These are phyloP conservation scores for Toxonevra muliebris DNA, from an alignment of 2,888 invertebrate genomes.

Conservation along the genomic window DNA sequence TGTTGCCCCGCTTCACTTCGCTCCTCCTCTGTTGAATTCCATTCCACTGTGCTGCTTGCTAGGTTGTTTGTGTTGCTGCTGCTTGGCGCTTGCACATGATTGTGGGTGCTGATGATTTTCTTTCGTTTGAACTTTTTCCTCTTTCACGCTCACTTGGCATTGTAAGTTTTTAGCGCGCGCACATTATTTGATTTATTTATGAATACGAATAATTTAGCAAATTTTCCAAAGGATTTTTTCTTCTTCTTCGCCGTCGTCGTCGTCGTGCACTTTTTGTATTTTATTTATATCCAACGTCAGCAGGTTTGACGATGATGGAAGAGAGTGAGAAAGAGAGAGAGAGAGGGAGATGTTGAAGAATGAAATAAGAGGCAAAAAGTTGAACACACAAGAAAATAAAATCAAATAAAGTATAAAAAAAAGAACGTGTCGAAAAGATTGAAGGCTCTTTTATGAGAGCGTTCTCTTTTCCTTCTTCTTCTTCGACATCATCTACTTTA, in stretches of 20 bases:
- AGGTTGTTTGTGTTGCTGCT: too few species aligned
- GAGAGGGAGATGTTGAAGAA: neutral
- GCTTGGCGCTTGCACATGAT: neutral
- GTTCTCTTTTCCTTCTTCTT: too few species aligned
- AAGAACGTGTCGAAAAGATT: neutral
- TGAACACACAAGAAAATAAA: neutral
- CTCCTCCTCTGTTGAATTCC: too few species aligned
- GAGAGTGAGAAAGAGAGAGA: constrained; percentile 1
- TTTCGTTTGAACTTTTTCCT: constrained; percentile 24
- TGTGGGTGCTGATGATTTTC: neutral
- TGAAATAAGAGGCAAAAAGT: neutral
- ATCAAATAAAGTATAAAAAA: neutral
- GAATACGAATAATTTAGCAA: constrained; percentile 51
- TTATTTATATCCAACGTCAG: constrained; percentile 23
- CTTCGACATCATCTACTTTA: neutral
- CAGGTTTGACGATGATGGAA: constrained; percentile 27
- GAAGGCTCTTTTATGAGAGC: neutral
- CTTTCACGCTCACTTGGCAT: constrained; percentile 25
- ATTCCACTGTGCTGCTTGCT: too few species aligned
- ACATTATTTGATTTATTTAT: constrained; percentile 58
- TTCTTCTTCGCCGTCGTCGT: neutral
- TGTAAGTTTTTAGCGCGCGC: constrained; percentile 53
- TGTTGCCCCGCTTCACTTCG: neutral
- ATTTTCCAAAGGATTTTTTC: constrained; percentile 40
- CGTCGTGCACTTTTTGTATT: neutral